Conservation (phyloP, 2,888 invertebrate genomes). For the Deilephila elpenor region DNA sequence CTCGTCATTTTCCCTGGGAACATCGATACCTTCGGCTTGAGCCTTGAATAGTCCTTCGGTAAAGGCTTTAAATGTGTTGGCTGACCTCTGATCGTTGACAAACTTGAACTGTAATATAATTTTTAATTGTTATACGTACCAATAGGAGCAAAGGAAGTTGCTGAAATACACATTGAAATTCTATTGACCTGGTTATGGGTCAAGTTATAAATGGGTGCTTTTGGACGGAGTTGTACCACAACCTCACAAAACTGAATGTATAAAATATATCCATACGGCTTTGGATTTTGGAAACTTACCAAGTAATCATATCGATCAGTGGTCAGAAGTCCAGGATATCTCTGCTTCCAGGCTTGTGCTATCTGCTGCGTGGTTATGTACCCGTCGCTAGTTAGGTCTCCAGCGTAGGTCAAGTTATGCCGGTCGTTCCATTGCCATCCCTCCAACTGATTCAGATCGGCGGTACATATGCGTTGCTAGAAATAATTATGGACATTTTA, state of each 20-base stretch:
- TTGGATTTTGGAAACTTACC: constrained; percentile 63
- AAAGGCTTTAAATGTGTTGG: constrained; percentile 86
- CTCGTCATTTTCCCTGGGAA: constrained; percentile 75
- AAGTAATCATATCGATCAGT: constrained; percentile 82
- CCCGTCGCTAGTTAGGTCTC: constrained; percentile 86
- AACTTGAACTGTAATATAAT: constrained; percentile 85
- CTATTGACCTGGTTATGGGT: too few relatives aligned
- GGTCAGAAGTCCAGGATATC: constrained; percentile 86
- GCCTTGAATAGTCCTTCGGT: constrained; percentile 87
- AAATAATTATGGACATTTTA: constrained; percentile 29
- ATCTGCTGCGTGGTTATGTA: constrained; percentile 87
- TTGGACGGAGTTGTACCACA: too few relatives aligned
- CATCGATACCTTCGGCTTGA: constrained; percentile 67
- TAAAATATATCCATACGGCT: not conserved
- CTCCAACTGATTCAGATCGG: constrained; percentile 87
- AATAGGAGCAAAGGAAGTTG: not conserved
- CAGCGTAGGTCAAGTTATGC: constrained; percentile 84
- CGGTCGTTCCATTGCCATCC: constrained; percentile 88
- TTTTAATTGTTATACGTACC: too few relatives aligned
- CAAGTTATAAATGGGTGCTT: too few relatives aligned
- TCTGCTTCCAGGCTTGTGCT: constrained; percentile 87
- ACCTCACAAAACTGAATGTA: too few relatives aligned
- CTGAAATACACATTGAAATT: not conserved
- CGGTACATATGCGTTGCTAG: constrained; percentile 86
- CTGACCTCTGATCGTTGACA: constrained; percentile 83